These are phyloP conservation scores for Andrena flavipes DNA, from an alignment of 2,888 invertebrate genomes.

Conservation along the genomic window DNA sequence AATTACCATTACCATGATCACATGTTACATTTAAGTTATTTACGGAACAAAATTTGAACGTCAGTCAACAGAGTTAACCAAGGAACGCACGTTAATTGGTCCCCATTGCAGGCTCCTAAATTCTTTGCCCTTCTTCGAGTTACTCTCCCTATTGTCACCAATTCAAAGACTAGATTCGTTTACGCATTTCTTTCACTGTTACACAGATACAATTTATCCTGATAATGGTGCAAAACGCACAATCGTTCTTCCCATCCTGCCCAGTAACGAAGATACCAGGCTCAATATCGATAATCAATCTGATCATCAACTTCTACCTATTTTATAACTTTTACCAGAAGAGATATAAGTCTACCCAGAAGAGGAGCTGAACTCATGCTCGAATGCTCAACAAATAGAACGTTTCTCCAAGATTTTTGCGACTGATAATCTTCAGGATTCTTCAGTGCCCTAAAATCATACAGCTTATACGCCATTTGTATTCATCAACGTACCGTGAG, in stretches of 20 bases:
- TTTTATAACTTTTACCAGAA: conserved; percentile 89
- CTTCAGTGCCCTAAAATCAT: too few relatives aligned
- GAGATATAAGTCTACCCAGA: conserved; percentile 83
- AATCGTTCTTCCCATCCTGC: conserved; percentile 10
- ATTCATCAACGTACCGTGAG: too few relatives aligned
- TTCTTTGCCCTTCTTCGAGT: not conserved
- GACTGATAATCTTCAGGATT: too few relatives aligned
- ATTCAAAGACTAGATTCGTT: not conserved
- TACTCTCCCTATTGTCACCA: too few relatives aligned
- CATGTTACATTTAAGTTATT: too few relatives aligned
- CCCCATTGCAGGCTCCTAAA: not conserved
- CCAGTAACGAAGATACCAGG: conserved; percentile 50
- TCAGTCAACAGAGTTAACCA: too few relatives aligned
- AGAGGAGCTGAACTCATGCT: not conserved
- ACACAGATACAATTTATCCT: conserved; percentile 48
- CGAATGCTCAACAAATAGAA: not conserved
- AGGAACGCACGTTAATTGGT: too few relatives aligned
- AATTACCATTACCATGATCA: too few relatives aligned
- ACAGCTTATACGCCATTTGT: too few relatives aligned
- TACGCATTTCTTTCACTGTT: not conserved
- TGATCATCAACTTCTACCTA: conserved; percentile 87
- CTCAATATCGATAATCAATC: conserved; percentile 69
- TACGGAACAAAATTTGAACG: too few relatives aligned
- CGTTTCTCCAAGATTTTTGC: too few relatives aligned
- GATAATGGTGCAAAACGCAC: not conserved